Percentiles rank a stretch among this genome's conserved stretches.
Evolutionary conservation across 1,140 invertebrate genomes (phyloP).

Genomic region (Heliconius melpomene): DNA sequence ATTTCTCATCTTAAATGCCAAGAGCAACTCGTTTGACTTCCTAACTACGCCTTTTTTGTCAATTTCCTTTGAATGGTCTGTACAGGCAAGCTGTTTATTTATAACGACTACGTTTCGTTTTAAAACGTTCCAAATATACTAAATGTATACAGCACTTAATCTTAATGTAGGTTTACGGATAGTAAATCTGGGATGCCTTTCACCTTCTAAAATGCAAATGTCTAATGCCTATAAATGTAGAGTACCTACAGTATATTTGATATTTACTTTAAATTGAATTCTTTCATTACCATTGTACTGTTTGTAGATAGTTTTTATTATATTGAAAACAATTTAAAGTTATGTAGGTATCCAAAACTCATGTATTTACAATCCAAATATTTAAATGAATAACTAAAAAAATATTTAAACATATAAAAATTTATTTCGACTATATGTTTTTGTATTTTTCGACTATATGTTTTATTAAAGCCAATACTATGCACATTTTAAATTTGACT

Average conservation of each 20-base stretch:
- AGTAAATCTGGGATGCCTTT: background rate
- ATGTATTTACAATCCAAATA: too few species aligned
- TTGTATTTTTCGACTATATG: background rate
- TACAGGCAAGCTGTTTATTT: background rate
- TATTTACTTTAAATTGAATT: too few species aligned
- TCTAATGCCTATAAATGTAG: background rate
- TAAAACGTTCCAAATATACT: background rate
- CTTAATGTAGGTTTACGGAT: background rate
- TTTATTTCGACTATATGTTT: background rate
- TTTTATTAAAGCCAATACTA: background rate
- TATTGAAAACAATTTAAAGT: too few species aligned
- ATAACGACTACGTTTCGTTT: background rate
- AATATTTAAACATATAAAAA: background rate
- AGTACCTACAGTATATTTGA: too few species aligned
- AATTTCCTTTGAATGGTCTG: slow-evolving; percentile 17
- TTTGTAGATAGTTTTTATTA: too few species aligned
- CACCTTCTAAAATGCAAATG: background rate
- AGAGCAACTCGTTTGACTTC: slow-evolving; percentile 55
- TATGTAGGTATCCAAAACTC: too few species aligned
- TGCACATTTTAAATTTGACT: background rate
- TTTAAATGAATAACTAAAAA: background rate
- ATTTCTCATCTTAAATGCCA: slow-evolving; percentile 77
- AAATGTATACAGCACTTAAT: background rate
- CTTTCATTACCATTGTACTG: too few species aligned
- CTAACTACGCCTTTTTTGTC: slow-evolving; percentile 48